Percentiles rank a stretch among this genome's conserved stretches.
Conservation (phyloP, 2,113 vertebrate genomes). For the Gymnogyps californianus region DNA sequence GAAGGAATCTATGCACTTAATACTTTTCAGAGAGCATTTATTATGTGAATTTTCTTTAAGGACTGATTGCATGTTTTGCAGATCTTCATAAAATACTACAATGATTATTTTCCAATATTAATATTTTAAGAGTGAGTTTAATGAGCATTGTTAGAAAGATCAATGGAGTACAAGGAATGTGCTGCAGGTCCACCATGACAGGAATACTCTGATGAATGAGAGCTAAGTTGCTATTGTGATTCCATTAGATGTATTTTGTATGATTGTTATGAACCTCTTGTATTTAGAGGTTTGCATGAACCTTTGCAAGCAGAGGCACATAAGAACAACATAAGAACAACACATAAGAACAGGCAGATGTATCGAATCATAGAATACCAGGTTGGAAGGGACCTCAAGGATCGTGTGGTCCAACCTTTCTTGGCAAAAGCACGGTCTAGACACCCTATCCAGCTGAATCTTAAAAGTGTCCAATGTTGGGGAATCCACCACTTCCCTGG, state of each 20-base stretch:
- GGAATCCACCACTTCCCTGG: neutral
- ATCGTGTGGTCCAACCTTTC: neutral
- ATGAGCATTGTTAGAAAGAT: neutral
- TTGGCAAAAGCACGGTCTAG: neutral
- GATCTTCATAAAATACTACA: neutral
- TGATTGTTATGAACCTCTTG: neutral
- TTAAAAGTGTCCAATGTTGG: neutral
- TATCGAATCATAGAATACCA: neutral
- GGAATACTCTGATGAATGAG: neutral
- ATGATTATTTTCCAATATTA: neutral
- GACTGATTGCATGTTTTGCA: neutral
- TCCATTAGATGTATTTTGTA: neutral
- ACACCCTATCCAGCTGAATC: neutral
- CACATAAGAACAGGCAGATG: neutral
- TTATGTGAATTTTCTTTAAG: neutral
- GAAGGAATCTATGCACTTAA: neutral
- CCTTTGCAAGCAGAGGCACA: neutral
- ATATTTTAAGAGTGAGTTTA: neutral
- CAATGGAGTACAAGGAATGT: neutral
- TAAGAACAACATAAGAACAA: neutral
- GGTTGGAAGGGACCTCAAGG: neutral
- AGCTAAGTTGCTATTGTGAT: neutral
- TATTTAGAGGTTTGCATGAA: neutral
- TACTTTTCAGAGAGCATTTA: neutral
- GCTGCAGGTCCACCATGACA: neutral